A percentile compares a stretch with the other conserved stretches of the same genome.
phyloP scores from a whole-genome alignment of 1,140 invertebrate genomes.

The Mizuhopecten yessoensis region DNA sequence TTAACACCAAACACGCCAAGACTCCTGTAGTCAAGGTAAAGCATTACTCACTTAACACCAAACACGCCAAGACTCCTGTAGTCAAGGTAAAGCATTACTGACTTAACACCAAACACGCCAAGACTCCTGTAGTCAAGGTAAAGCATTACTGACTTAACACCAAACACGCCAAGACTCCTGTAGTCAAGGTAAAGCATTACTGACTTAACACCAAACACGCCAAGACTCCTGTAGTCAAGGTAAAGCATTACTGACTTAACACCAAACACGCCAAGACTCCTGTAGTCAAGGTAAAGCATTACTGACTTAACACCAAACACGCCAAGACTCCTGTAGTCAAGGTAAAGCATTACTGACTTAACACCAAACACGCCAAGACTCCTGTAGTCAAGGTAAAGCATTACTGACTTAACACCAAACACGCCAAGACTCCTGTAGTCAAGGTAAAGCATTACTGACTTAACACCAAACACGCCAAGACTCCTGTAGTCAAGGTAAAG shows the following conservation, averaged over 20 bases:
- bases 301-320: too few relatives aligned
- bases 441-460: conserved; percentile 57
- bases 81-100: conserved; percentile 52
- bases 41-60: too few relatives aligned
- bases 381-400: conserved; percentile 46
- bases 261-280: conserved; percentile 50
- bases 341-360: too few relatives aligned
- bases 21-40: conserved; percentile 48
- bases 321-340: conserved; percentile 26
- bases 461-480: conserved; percentile 53
- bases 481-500: conserved; percentile 47
- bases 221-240: conserved; percentile 43
- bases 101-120: conserved; percentile 56
- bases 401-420: too few relatives aligned
- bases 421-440: neutral
- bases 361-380: conserved; percentile 51
- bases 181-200: conserved; percentile 50
- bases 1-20: conserved; percentile 53
- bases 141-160: too few relatives aligned
- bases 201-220: too few relatives aligned
- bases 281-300: conserved; percentile 47
- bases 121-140: conserved; percentile 50
- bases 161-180: conserved; percentile 47
- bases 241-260: too few relatives aligned
- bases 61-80: conserved; percentile 41